phyloP scores from a whole-genome alignment of 2,113 vertebrate genomes.

The Anhinga anhinga region DNA sequence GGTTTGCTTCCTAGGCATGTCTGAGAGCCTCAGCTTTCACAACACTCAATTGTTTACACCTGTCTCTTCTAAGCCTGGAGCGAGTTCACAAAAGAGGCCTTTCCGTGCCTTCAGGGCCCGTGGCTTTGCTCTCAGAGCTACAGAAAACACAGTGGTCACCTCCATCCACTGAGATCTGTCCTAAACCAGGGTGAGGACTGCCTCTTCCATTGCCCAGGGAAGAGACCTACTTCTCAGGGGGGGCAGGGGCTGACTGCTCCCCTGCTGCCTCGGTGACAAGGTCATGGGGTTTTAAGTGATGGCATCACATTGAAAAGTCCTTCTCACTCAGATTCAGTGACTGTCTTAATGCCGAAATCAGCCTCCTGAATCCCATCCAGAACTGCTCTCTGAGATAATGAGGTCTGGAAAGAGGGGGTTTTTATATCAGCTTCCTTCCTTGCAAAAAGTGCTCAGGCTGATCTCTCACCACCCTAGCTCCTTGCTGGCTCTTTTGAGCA shows the following conservation, averaged over 20 bases:
- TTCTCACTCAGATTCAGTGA: not conserved
- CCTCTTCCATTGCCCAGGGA: not conserved
- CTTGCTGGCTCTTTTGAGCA: not conserved
- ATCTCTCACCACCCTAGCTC: not conserved
- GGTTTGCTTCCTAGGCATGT: not conserved
- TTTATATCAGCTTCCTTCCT: not conserved
- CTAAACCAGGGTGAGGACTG: not conserved
- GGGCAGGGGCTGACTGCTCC: not conserved
- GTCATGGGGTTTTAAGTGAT: not conserved
- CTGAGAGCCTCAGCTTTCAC: not conserved
- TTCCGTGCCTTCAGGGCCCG: accelerated
- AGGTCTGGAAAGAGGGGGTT: not conserved
- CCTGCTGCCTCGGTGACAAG: accelerated
- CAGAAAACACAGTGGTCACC: not conserved
- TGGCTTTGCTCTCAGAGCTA: not conserved
- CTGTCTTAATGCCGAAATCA: not conserved
- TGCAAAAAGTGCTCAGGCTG: not conserved
- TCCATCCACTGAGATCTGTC: accelerated
- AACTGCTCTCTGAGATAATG: not conserved
- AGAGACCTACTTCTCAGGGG: accelerated
- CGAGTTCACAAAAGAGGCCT: not conserved
- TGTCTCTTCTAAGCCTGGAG: not conserved
- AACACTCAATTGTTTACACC: not conserved
- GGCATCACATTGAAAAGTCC: not conserved
- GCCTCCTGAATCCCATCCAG: not conserved